phyloP scores from a whole-genome alignment of 37 sponge, comb jelly and placozoan species.

The Chondrosia reniformis region DNA sequence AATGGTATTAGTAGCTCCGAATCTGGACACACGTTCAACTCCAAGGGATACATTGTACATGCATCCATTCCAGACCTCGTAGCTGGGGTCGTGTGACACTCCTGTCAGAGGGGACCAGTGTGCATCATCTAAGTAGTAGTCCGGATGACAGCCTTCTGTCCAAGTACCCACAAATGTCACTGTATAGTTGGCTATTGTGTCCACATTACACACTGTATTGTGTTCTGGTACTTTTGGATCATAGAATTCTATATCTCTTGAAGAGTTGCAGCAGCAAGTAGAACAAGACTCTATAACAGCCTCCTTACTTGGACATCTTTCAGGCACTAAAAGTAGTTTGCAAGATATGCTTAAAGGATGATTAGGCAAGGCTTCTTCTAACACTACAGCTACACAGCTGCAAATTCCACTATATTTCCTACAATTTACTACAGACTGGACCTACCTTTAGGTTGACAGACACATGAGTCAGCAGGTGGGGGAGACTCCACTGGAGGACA shows the following conservation, averaged over 20 bases:
- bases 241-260: conserved; percentile 30
- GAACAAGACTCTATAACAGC: neutral
- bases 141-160: conserved; percentile 29
- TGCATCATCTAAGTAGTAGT: conserved; percentile 13
- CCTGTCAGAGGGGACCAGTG: conserved; percentile 65
- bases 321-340: neutral
- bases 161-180: conserved; percentile 41
- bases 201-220: neutral
- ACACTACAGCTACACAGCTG: too few relatives aligned
- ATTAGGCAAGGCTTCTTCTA: too few relatives aligned
- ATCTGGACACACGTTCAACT: conserved; percentile 37
- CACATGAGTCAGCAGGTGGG: neutral
- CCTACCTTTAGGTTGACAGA: neutral
- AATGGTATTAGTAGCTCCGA: conserved; percentile 12
- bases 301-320: neutral
- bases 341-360: too few relatives aligned
- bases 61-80: conserved; percentile 48
- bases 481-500: neutral
- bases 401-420: neutral
- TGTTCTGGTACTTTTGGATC: neutral
- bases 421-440: neutral
- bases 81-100: conserved; percentile 36
- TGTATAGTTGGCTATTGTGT: neutral
- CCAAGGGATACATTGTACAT: conserved; percentile 34
- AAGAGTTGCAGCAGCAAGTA: conserved; percentile 32